Percentiles rank a stretch among this genome's conserved stretches.
Conservation (phyloP, 2,113 vertebrate species). For the Microcebus ravelobensis region DNA sequence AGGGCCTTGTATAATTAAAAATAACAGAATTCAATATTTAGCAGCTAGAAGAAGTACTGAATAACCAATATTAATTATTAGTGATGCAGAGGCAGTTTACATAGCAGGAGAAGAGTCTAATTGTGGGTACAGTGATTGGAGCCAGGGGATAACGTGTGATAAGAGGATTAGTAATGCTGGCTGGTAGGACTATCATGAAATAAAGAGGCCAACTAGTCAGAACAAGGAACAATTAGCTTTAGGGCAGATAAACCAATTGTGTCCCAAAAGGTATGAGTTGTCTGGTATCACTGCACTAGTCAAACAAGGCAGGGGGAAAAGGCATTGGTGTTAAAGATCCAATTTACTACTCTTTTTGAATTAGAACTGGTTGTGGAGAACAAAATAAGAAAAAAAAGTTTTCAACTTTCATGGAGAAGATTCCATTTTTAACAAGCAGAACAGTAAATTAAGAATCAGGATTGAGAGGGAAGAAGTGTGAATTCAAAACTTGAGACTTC, state of each 20-base stretch:
- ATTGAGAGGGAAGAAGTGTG: neutral
- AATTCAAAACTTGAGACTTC: neutral
- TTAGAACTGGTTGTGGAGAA: neutral
- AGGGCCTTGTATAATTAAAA: conserved; percentile 60
- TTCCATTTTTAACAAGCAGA: neutral
- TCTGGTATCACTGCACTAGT: neutral
- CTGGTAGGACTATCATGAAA: neutral
- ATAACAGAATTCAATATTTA: conserved; percentile 63
- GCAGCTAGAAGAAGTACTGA: conserved; percentile 25
- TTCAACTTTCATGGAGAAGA: neutral
- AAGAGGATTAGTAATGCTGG: neutral
- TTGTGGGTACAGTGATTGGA: neutral
- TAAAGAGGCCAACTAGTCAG: neutral
- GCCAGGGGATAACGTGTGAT: too few relatives aligned
- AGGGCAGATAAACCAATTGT: neutral
- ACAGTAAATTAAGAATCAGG: neutral
- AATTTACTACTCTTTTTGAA: neutral
- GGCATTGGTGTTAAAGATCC: neutral
- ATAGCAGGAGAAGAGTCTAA: neutral
- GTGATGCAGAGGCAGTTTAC: neutral
- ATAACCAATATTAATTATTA: conserved; percentile 55
- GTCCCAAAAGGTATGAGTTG: neutral
- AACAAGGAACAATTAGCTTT: neutral
- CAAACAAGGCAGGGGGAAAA: neutral
- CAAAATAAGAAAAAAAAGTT: neutral